Evolutionary conservation across 2,797 vertebrate genomes (phyloP), one percentile per base, ranked within the genome.

Genomic region (Aphelocoma californica): DNA sequence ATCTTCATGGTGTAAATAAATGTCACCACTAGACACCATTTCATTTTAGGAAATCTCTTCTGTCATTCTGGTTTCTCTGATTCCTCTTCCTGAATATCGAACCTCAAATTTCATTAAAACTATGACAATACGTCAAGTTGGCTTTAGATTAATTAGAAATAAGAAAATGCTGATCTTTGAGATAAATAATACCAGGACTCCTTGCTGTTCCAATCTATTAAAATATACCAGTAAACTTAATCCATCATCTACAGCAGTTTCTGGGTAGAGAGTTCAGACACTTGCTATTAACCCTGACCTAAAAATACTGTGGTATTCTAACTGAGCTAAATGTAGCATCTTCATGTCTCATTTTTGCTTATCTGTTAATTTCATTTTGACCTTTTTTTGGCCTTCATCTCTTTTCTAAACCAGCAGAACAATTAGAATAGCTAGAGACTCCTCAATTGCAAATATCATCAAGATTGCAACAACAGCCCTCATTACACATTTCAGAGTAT

Each of bases 401-500:
- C 23, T 80, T 88, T 89, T 62, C 21, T 36, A 69, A 3, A 6
- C 54, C 86, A 62, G 36, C 54, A 29, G n/a, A 90, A 65, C 11
- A 67, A 65, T 62, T 86, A 81, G n/a, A 92, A 93, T 48, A 45
- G 47, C 73, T 78, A 73, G 54, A 92, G 51, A 47, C 28, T 90
- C 31, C 58, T 79, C 32, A 81, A n/a, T 74, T 78, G 67, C 58
- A 82, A 88, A 83, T 79, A 94, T 40, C 42, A 71, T 88, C 64
- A 81, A 91, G 92, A 91, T 87, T 85, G 13, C 47, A 89, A 31
- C 36, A 78, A 32, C 38, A 73, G 51, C 21, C 60, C 95, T 94
- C 36, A 65, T 50, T 24, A 81, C 32, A 60, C 12, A 26, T 88
- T 91, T 92, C 53, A 42, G 72, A 83, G n/a, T 69, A 32, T 86